Conservation (phyloP, 2,888 invertebrate species). For the Amphipyra tragopoginis region DNA sequence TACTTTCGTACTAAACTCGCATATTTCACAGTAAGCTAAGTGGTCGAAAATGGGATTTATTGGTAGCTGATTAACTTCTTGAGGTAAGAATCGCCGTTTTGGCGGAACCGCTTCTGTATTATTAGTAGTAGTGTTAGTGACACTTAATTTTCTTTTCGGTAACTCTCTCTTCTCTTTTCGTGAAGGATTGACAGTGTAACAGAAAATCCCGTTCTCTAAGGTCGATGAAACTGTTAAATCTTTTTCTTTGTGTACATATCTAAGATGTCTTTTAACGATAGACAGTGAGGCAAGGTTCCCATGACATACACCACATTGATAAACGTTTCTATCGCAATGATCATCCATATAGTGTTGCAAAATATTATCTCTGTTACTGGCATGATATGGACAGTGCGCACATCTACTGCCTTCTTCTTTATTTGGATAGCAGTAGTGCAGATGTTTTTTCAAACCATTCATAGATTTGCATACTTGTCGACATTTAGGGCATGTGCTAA, state of each 20-base stretch:
- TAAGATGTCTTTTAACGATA: slow-evolving; percentile 65
- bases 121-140: slow-evolving; percentile 1
- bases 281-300: slow-evolving; percentile 32
- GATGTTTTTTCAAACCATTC: slow-evolving; percentile 70
- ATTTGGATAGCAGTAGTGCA: slow-evolving; percentile 50
- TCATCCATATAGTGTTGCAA: slow-evolving; percentile 66
- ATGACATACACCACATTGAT: slow-evolving; percentile 66
- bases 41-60: slow-evolving; percentile 91
- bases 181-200: slow-evolving; percentile 9
- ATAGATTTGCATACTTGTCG: slow-evolving; percentile 42
- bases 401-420: slow-evolving; percentile 45
- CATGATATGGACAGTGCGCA: slow-evolving; percentile 44
- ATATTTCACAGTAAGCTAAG: slow-evolving; percentile 91
- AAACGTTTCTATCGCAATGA: slow-evolving; percentile 47
- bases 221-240: slow-evolving; percentile 18
- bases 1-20: slow-evolving; percentile 92
- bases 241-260: slow-evolving; percentile 55
- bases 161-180: slow-evolving; percentile 30
- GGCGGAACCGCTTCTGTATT: slow-evolving; percentile 58
- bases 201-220: slow-evolving; percentile 8
- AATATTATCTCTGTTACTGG: slow-evolving; percentile 50
- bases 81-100: slow-evolving; percentile 86
- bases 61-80: slow-evolving; percentile 91
- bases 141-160: slow-evolving; percentile 59
- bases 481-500: slow-evolving; percentile 75